Evolutionary conservation across 35 echinoderm and acorn worm species (phyloP).

Genomic region (Amphiura filiformis): DNA sequence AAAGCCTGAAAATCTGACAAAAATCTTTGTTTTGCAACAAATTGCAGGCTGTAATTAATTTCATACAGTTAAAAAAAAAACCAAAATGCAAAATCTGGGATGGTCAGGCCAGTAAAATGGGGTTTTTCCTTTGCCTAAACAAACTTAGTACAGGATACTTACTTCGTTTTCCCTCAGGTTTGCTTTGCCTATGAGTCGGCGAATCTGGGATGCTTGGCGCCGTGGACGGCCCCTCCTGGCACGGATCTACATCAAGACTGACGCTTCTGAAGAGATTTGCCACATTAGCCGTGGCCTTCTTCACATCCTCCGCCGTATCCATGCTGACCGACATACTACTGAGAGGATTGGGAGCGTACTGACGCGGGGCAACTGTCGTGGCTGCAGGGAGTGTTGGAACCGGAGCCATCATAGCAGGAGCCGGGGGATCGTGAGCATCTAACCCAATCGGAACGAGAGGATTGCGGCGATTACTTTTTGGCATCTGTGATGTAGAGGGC

Average conservation of each 20-base stretch:
- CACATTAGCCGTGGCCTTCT: neutral
- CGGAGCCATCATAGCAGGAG: neutral
- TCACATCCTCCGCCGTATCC: constrained; percentile 2
- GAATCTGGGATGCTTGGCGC: neutral
- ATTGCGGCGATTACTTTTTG: neutral
- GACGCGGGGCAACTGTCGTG: neutral
- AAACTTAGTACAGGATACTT: too few species aligned
- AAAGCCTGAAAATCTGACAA: too few species aligned
- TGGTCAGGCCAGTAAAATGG: too few species aligned
- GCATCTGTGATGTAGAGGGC: too few species aligned
- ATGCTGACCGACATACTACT: neutral
- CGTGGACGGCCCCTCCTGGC: neutral
- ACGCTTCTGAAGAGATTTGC: neutral
- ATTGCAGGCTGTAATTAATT: too few species aligned
- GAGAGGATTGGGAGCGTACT: neutral
- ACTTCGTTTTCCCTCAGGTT: neutral
- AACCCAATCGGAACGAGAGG: neutral
- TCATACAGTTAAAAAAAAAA: too few species aligned
- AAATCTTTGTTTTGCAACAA: too few species aligned
- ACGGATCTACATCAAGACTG: neutral
- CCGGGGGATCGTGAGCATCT: neutral
- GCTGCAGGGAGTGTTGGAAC: neutral
- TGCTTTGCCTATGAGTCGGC: neutral
- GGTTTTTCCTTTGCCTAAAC: neutral
- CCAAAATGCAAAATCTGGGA: too few species aligned